Percentiles rank a stretch among this genome's conserved stretches.
These are phyloP conservation scores for Taenioides sp. DNA, from an alignment of 2,797 vertebrate genomes.

Conservation along the genomic window DNA sequence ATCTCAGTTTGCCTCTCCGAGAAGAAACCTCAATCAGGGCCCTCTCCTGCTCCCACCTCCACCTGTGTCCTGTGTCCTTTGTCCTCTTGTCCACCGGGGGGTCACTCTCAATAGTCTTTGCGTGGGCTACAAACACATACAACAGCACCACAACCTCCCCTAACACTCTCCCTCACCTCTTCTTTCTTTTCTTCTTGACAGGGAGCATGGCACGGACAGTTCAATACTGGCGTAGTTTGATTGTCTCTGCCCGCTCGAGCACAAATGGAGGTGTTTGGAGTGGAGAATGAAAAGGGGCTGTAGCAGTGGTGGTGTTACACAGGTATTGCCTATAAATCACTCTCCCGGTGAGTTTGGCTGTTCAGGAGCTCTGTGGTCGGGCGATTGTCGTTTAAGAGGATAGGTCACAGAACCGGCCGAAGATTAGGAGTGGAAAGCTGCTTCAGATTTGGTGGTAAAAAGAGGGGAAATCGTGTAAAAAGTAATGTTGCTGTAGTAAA, in stretches of 20 bases:
- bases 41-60: background rate
- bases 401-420: background rate
- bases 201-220: background rate
- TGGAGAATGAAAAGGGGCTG: background rate
- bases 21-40: background rate
- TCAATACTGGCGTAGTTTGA: background rate
- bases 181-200: background rate
- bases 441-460: background rate
- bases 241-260: slow-evolving; percentile 10
- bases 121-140: background rate
- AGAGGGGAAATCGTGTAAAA: background rate
- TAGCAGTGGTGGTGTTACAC: background rate
- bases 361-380: background rate
- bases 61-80: slow-evolving; percentile 2
- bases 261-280: slow-evolving; percentile 4
- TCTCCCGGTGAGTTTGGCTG: background rate
- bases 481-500: background rate
- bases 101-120: slow-evolving; percentile 14
- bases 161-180: background rate
- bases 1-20: background rate
- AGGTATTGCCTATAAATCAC: slow-evolving; percentile 14
- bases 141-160: background rate
- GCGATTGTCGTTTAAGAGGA: background rate
- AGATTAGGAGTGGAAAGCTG: background rate
- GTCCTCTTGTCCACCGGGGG: slow-evolving; percentile 10